Base-by-base conservation (phyloP, 2,113 vertebrate genomes). In the Callorhinus ursinus region DNA sequence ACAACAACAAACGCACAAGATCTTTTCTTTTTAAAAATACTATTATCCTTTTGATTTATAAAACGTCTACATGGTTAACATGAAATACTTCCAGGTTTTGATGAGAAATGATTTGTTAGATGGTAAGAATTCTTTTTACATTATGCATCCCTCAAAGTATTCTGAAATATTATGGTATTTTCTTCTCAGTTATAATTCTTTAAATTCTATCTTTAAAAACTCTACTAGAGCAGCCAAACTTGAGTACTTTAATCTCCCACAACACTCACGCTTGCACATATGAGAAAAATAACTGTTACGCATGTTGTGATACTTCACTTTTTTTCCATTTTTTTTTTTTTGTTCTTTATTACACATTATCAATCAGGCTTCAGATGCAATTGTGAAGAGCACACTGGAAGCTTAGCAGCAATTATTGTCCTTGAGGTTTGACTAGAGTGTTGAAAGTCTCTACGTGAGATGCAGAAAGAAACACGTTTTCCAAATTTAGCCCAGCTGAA, bases 191-290 rank as follows among this genome's bases (percentile, higher is more conserved):
- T 76, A 80, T 24, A 80, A 3, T 81, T 92, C 28, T 91, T 94
- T 69, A 88, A 90, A 90, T 81, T 85, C 51, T 81, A 10, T 76
- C 71, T 63, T 94, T 93, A 72, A 81, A 93, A 80, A 55, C 39
- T 79, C 39, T 89, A n/a, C 18, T 67, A 59, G 42, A 92, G 24
- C 83, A 89, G 33, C 53, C 89, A 76, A 74, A 77, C 55, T 59
- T 39, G 57, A 85, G 49, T 31, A 46, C 39, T 91, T 92, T 79
- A 39, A 81, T 88, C 74, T 96, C 65, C 65, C 12, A 26, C 22
- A 65, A 69, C n/a, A 46, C 7, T 76, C 77, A 77, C 63, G 51
- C 57, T 93, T 87, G 55, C 21, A 63, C 39, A 53, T n/a, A 67
- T 46, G 28, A 28, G n/a, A 67, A 93, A 53, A 90, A 65, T 76